Evolutionary conservation across 2,797 vertebrate species (phyloP).

Genomic region (Babyrousa celebensis): DNA sequence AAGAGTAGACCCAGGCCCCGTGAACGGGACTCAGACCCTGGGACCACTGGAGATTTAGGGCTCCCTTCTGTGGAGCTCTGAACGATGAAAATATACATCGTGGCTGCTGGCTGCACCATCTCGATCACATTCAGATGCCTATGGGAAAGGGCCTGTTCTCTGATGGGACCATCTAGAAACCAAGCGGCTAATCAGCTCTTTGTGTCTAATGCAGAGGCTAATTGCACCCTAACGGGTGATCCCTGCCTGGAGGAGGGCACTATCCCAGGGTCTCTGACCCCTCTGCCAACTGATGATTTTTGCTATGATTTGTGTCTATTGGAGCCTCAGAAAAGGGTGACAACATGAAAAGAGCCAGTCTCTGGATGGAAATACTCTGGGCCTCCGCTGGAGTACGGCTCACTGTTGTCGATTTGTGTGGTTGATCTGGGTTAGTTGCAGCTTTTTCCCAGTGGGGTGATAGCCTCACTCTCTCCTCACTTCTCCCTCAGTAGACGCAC

Average conservation of each 20-base stretch:
- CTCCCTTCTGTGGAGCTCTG: not conserved
- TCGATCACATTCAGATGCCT: not conserved
- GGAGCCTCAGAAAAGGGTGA: not conserved
- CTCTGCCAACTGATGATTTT: not conserved
- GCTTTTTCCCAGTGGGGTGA: not conserved
- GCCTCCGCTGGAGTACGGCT: not conserved
- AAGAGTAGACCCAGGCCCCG: not conserved
- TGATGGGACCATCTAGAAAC: not conserved
- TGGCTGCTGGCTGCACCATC: not conserved
- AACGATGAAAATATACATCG: not conserved
- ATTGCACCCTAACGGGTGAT: not conserved
- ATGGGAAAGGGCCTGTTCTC: not conserved
- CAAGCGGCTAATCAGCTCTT: not conserved
- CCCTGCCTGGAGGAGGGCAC: not conserved
- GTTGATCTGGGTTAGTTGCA: not conserved
- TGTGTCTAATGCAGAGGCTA: not conserved
- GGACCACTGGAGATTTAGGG: not conserved
- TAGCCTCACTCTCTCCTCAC: not conserved
- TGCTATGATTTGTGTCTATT: conserved; percentile 23
- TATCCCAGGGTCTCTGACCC: not conserved
- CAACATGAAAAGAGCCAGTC: not conserved
- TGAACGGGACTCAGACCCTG: not conserved
- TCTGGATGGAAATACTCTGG: not conserved
- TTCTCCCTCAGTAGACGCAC: not conserved
- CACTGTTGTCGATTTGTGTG: not conserved